Evolutionary conservation across 2,113 vertebrate genomes (phyloP).

Genomic region (Hippopotamus amphibius): DNA sequence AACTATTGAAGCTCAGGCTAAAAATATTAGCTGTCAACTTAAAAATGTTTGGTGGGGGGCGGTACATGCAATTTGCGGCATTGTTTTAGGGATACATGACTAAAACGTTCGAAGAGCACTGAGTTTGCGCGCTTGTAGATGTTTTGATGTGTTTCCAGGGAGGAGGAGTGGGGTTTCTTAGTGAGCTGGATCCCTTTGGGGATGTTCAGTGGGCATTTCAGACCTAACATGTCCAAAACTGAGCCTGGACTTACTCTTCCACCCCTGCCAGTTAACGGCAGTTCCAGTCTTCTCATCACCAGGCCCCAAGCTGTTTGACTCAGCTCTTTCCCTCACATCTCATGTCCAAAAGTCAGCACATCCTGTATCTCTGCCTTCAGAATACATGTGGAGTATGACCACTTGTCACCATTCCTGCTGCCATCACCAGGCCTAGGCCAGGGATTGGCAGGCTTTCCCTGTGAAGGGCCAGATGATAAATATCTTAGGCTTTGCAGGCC

Average conservation of each 20-base stretch:
- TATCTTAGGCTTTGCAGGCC: neutral
- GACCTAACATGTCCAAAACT: too few relatives aligned
- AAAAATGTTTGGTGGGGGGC: neutral
- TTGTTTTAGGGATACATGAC: neutral
- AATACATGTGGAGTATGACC: neutral
- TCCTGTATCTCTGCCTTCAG: neutral
- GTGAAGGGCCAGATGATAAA: neutral
- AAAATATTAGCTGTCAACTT: neutral
- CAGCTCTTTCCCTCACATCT: neutral
- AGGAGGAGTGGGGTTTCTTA: neutral
- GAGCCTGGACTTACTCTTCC: neutral
- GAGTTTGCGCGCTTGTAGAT: neutral
- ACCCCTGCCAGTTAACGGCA: neutral
- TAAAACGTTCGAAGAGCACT: neutral
- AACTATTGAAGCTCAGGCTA: neutral
- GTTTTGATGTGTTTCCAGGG: neutral
- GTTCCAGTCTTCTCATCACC: neutral
- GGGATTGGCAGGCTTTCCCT: neutral
- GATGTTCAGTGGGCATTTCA: neutral
- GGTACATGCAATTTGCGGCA: neutral
- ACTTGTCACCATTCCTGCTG: neutral
- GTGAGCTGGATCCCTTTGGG: neutral
- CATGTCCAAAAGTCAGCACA: fast-evolving
- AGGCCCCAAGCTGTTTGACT: neutral
- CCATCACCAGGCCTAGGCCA: neutral